These are phyloP conservation scores for Onychomys leucogaster DNA, from an alignment of 2,797 vertebrate genomes.

Conservation along the genomic window DNA sequence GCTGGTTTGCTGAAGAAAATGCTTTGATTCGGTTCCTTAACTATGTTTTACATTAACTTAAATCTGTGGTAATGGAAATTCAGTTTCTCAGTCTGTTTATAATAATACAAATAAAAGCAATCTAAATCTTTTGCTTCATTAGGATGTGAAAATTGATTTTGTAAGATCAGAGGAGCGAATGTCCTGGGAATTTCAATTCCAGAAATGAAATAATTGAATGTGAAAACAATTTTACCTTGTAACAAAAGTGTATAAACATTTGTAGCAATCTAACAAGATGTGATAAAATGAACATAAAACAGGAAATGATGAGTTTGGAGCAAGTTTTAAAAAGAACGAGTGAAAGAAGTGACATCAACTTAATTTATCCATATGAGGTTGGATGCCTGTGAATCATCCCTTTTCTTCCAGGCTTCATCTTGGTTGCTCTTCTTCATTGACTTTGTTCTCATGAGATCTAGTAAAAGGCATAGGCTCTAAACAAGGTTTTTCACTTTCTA, in stretches of 20 bases:
- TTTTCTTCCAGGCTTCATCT: background rate
- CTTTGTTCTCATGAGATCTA: background rate
- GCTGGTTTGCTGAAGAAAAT: background rate
- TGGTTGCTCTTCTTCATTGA: background rate
- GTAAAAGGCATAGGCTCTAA: background rate
- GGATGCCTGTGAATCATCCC: background rate
- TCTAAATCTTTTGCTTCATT: conserved; percentile 6
- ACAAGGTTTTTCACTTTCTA: background rate
- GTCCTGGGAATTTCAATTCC: background rate
- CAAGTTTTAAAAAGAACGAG: background rate
- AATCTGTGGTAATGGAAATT: background rate
- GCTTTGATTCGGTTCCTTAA: background rate
- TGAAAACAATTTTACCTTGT: background rate
- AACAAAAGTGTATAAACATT: background rate
- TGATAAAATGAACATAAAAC: background rate
- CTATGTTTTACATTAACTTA: background rate
- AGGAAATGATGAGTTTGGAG: background rate
- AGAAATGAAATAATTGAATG: conserved; percentile 10
- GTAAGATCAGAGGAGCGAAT: background rate
- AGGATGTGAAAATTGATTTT: background rate
- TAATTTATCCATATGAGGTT: background rate
- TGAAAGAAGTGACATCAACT: background rate
- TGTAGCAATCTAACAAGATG: background rate
- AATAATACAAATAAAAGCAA: background rate
- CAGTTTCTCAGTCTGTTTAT: background rate